Percentiles rank a stretch among this genome's conserved stretches.
Conservation (phyloP, 2,113 vertebrate species). For the Rhinoptilus africanus region DNA sequence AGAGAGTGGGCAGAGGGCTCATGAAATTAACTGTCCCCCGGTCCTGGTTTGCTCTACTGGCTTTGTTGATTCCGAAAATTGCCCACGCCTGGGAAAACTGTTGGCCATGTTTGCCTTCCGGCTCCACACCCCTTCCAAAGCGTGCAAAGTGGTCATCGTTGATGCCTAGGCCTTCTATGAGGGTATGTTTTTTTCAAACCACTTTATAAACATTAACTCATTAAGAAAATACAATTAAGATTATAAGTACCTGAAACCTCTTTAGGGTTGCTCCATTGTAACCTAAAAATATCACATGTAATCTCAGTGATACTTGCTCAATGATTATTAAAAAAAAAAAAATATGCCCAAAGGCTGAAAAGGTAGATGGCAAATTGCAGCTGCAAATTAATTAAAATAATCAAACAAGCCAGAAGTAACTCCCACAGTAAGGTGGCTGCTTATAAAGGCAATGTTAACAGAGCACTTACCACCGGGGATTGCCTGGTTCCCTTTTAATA, state of each 20-base stretch:
- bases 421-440: background rate
- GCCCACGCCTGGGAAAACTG: background rate
- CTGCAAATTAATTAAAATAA: slow-evolving; percentile 61
- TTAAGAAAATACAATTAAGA: slow-evolving; percentile 16
- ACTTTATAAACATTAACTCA: background rate
- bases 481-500: slow-evolving; percentile 26
- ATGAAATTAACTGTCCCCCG: fast-evolving
- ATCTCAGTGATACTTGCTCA: slow-evolving; percentile 30
- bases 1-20: fast-evolving
- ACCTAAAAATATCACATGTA: slow-evolving; percentile 1
- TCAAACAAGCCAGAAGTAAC: slow-evolving; percentile 30
- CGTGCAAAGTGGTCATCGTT: background rate
- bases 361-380: slow-evolving; percentile 30
- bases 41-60: background rate
- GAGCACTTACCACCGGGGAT: background rate
- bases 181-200: background rate
- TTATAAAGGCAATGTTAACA: slow-evolving; percentile 15
- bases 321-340: background rate
- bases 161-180: background rate
- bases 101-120: background rate
- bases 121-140: background rate
- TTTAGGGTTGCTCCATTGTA: background rate
- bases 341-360: background rate
- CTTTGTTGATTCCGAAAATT: background rate
- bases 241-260: background rate